Percentiles rank a stretch among this genome's conserved stretches.
Conservation (phyloP, 2,888 invertebrate species). For the Epsilonema sp. region DNA sequence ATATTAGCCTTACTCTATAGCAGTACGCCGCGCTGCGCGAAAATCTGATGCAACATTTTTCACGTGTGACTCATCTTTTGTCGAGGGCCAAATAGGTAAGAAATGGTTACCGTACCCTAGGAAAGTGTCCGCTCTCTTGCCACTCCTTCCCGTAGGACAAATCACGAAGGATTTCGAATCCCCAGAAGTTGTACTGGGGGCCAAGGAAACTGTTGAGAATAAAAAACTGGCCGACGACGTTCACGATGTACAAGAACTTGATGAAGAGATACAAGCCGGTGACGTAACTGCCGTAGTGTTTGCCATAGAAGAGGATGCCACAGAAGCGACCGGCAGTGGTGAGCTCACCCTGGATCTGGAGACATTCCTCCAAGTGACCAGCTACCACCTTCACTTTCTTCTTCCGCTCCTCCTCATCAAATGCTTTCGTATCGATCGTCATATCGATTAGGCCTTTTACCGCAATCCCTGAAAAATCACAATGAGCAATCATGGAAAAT, state of each 20-base stretch:
- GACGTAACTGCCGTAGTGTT: conserved; percentile 24
- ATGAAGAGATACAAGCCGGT: conserved; percentile 22
- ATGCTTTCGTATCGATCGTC: conserved; percentile 33
- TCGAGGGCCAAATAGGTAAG: too few species aligned
- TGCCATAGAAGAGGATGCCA: conserved; percentile 19
- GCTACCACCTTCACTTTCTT: conserved; percentile 33
- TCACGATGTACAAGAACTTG: conserved; percentile 24
- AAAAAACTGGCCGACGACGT: conserved; percentile 26
- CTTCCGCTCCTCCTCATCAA: conserved; percentile 30
- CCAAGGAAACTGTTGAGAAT: conserved; percentile 29
- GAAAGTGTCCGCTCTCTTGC: conserved; percentile 28
- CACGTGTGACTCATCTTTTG: too few species aligned
- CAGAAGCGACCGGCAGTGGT: conserved; percentile 29
- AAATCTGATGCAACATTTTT: too few species aligned
- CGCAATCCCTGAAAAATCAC: conserved; percentile 21
- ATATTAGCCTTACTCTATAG: too few species aligned
- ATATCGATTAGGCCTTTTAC: conserved; percentile 32
- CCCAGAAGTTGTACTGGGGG: conserved; percentile 27
- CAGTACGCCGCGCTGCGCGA: too few species aligned
- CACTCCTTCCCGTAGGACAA: conserved; percentile 22
- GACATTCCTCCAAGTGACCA: conserved; percentile 34
- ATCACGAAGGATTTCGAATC: conserved; percentile 26
- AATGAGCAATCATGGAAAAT: neutral
- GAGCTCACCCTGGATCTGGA: conserved; percentile 33
- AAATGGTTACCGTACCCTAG: conserved; percentile 13